Percentiles rank a stretch among this genome's conserved stretches.
Evolutionary conservation across 2,797 vertebrate species (phyloP).

Genomic region (Mus spretus): DNA sequence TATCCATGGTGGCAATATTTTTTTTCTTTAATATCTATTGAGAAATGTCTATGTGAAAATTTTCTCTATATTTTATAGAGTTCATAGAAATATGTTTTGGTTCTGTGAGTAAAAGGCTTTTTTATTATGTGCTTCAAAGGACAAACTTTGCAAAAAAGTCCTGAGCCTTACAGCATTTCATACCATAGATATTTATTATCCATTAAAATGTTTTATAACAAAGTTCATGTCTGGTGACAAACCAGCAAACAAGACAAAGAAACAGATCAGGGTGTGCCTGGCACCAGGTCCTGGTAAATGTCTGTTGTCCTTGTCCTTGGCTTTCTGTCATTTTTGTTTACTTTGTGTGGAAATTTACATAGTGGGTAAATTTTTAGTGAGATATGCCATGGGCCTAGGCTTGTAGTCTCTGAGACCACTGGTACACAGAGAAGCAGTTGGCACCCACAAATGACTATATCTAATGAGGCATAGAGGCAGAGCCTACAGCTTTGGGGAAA

Average conservation of each 20-base stretch:
- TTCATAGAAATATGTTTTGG: conserved; percentile 48
- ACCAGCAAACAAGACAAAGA: not conserved
- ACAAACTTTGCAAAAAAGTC: conserved; percentile 29
- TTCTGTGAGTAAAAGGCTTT: conserved; percentile 39
- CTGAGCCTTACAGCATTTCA: conserved; percentile 2
- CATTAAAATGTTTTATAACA: conserved; percentile 15
- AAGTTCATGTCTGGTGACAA: conserved; percentile 16
- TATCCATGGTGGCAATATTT: conserved; percentile 7
- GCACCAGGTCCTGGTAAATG: not conserved
- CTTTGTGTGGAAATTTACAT: conserved; percentile 35
- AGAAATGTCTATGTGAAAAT: conserved; percentile 48
- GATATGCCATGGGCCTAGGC: not conserved
- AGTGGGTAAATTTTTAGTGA: conserved; percentile 28
- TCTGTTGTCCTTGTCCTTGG: not conserved
- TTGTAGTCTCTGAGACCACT: conserved; percentile 19
- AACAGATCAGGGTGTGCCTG: not conserved
- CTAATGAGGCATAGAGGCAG: conserved; percentile 9
- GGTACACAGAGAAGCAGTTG: conserved; percentile 48
- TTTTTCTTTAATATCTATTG: conserved; percentile 37
- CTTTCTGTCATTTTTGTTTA: conserved; percentile 46
- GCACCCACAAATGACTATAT: not conserved
- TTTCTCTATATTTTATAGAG: conserved; percentile 38
- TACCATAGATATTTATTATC: not conserved
- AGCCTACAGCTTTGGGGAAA: conserved; percentile 3
- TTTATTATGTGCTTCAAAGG: conserved; percentile 20